Evolutionary conservation across 2,113 vertebrate species (phyloP).

Genomic region (Pelecanoides urinatrix): DNA sequence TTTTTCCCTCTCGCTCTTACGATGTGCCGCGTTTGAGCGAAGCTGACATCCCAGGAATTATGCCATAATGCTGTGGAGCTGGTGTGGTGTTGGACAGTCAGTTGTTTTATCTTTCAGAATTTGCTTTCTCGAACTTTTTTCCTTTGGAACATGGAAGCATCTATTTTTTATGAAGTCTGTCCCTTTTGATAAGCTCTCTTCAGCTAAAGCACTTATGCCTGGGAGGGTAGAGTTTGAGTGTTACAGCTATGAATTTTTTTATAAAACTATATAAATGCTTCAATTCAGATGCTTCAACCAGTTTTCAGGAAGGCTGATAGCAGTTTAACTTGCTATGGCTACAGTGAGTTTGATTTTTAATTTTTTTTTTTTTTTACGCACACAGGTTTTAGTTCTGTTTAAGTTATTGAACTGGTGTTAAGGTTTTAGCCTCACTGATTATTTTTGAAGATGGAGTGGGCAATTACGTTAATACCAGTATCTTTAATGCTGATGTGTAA

Average conservation of each 20-base stretch:
- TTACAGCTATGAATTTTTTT: neutral
- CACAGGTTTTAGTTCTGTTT: neutral
- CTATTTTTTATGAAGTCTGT: neutral
- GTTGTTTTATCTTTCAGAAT: neutral
- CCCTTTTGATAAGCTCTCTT: neutral
- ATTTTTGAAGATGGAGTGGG: neutral
- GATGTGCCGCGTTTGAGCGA: neutral
- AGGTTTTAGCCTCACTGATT: neutral
- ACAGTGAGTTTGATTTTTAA: neutral
- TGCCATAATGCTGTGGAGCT: fast-evolving
- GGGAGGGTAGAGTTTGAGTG: neutral
- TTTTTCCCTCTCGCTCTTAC: neutral
- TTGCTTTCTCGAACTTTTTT: neutral
- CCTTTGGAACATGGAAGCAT: neutral
- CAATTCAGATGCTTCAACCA: neutral
- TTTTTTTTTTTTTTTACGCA: neutral
- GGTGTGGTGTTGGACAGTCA: neutral
- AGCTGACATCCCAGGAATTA: neutral
- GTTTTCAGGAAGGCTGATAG: neutral
- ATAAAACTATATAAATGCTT: neutral
- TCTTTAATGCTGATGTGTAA: neutral
- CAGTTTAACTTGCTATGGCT: neutral
- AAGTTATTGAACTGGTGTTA: neutral
- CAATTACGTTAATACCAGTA: neutral
- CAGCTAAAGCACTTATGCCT: neutral